These are phyloP conservation scores for Tachina fera DNA, from an alignment of 2,888 invertebrate genomes.

Conservation along the genomic window DNA sequence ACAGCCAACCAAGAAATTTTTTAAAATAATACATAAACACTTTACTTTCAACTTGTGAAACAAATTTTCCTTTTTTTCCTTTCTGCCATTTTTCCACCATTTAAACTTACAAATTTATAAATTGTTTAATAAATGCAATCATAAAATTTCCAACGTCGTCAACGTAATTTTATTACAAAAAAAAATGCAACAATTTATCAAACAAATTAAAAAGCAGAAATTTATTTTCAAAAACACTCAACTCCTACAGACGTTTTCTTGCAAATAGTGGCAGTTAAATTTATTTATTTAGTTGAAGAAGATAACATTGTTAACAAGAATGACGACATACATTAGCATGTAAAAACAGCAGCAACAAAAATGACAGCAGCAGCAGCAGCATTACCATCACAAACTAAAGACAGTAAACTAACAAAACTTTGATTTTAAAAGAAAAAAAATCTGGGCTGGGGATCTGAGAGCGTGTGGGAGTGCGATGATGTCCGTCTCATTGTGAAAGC, in stretches of 20 bases:
- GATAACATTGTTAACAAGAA: conserved; percentile 61
- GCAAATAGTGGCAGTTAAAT: conserved; percentile 3
- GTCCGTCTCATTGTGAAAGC: conserved; percentile 10
- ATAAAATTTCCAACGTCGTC: conserved; percentile 44
- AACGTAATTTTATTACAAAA: conserved; percentile 37
- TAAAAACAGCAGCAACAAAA: conserved; percentile 22
- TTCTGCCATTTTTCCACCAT: background rate
- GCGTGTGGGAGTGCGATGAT: conserved; percentile 4
- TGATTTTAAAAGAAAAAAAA: conserved; percentile 6
- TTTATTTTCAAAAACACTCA: conserved; percentile 16
- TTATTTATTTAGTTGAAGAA: conserved; percentile 5
- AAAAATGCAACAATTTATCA: conserved; percentile 55
- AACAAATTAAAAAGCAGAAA: conserved; percentile 10
- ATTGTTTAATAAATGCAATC: conserved; percentile 53
- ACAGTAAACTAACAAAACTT: conserved; percentile 25
- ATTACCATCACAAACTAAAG: background rate
- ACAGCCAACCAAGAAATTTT: too few species aligned
- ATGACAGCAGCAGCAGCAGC: conserved; percentile 18
- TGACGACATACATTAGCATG: conserved; percentile 55
- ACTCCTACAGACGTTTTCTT: conserved; percentile 22
- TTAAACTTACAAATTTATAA: conserved; percentile 16
- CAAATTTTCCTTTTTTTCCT: background rate
- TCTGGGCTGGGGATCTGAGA: background rate
- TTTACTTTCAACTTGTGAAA: background rate
- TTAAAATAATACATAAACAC: too few species aligned